phyloP scores from a whole-genome alignment of 2,113 vertebrate genomes.

The Struthidea cinerea region DNA sequence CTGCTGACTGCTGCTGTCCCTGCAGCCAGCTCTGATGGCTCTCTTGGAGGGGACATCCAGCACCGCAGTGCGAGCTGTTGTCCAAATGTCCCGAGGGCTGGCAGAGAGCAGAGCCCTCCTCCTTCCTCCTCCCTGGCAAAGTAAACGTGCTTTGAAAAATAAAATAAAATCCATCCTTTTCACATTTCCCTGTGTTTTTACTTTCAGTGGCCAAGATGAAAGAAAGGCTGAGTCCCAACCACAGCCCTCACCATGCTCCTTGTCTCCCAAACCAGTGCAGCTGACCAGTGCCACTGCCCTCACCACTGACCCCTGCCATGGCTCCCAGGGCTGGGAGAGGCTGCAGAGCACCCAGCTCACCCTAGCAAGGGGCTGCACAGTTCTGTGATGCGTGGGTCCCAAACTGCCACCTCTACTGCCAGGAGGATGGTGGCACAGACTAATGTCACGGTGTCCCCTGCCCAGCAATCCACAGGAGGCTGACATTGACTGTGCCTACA shows the following conservation, averaged over 20 bases:
- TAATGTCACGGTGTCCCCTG: fast-evolving
- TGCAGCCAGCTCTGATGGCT: background rate
- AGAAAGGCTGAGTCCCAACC: background rate
- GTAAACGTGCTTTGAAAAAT: background rate
- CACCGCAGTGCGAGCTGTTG: fast-evolving
- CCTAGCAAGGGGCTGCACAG: background rate
- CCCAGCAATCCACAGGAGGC: background rate
- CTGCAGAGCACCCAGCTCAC: background rate
- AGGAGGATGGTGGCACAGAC: background rate
- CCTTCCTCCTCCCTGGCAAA: background rate
- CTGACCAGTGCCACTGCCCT: background rate
- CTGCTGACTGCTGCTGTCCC: background rate
- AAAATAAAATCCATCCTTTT: background rate
- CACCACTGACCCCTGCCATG: fast-evolving
- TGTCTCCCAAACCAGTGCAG: background rate
- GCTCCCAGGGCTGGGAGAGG: background rate
- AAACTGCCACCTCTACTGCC: background rate
- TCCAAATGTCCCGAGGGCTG: background rate
- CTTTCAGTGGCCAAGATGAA: background rate
- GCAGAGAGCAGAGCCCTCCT: background rate
- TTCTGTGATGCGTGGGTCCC: background rate
- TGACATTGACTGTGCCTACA: background rate
- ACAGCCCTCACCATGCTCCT: background rate
- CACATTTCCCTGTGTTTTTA: background rate
- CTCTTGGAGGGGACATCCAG: background rate